Evolutionary conservation across 2,113 vertebrate species (phyloP).

Genomic region (Camelus dromedarius): DNA sequence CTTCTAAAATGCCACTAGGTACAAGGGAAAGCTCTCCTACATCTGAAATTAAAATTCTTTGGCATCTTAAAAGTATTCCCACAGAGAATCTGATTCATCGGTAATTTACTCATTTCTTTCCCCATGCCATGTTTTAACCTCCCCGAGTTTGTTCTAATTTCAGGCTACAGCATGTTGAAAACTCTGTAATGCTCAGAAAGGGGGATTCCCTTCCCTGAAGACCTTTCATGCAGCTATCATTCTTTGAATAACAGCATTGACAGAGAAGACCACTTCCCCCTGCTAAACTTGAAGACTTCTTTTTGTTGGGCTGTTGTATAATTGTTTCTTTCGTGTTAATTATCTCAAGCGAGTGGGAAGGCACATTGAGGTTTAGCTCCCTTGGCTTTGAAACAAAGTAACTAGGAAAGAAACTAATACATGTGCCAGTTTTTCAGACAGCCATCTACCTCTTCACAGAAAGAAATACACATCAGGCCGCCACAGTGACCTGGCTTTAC

Average conservation of each 20-base stretch:
- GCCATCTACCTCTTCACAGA: not conserved
- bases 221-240: not conserved
- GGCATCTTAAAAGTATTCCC: not conserved
- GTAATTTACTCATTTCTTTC: not conserved
- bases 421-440: conserved; percentile 38
- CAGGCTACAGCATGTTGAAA: not conserved
- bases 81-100: not conserved
- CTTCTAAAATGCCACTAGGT: not conserved
- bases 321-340: conserved; percentile 71
- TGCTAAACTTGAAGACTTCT: conserved; percentile 57
- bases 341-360: conserved; percentile 67
- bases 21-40: not conserved
- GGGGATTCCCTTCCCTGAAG: not conserved
- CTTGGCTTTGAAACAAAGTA: conserved; percentile 57
- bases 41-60: not conserved
- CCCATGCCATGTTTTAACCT: not conserved
- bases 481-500: not conserved
- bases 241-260: conserved; percentile 57
- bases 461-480: not conserved
- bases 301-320: conserved; percentile 47
- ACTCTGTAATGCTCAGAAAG: not conserved
- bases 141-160: not conserved
- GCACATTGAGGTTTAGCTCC: conserved; percentile 50
- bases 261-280: conserved; percentile 56
- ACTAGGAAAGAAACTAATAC: conserved; percentile 59